phyloP scores from a whole-genome alignment of 2,888 invertebrate species.

The Pollenia amentaria region DNA sequence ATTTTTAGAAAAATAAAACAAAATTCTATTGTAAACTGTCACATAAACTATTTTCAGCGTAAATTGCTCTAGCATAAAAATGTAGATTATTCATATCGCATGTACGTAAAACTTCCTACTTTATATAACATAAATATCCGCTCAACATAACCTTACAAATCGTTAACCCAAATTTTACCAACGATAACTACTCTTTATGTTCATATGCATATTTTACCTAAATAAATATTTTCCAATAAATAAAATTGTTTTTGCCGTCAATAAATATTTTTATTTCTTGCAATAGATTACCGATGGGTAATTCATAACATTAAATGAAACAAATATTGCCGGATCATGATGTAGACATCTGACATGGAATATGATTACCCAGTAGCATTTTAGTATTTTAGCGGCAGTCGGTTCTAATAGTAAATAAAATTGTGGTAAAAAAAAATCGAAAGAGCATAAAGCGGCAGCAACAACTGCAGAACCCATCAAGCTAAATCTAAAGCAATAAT shows the following conservation, averaged over 20 bases:
- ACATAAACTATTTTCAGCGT: too few relatives aligned
- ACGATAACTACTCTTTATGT: not conserved
- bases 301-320: conserved; percentile 64
- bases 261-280: conserved; percentile 37
- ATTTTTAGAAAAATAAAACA: too few relatives aligned
- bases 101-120: too few relatives aligned
- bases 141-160: conserved; percentile 14
- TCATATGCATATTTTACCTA: conserved; percentile 21
- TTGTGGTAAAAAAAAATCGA: conserved; percentile 21
- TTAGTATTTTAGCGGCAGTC: conserved; percentile 42
- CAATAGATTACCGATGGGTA: conserved; percentile 30
- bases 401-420: conserved; percentile 53
- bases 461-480: conserved; percentile 48
- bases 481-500: conserved; percentile 71
- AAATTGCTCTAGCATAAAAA: too few relatives aligned
- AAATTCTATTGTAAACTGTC: too few relatives aligned
- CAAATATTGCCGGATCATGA: conserved; percentile 67
- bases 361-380: conserved; percentile 72
- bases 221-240: conserved; percentile 49
- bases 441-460: not conserved
- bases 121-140: not conserved
- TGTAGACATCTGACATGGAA: conserved; percentile 55
- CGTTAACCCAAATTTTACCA: conserved; percentile 42
- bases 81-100: too few relatives aligned
- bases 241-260: conserved; percentile 43